Base-by-base conservation (phyloP, 1,140 invertebrate genomes). In the Neuroterus valhalla region DNA sequence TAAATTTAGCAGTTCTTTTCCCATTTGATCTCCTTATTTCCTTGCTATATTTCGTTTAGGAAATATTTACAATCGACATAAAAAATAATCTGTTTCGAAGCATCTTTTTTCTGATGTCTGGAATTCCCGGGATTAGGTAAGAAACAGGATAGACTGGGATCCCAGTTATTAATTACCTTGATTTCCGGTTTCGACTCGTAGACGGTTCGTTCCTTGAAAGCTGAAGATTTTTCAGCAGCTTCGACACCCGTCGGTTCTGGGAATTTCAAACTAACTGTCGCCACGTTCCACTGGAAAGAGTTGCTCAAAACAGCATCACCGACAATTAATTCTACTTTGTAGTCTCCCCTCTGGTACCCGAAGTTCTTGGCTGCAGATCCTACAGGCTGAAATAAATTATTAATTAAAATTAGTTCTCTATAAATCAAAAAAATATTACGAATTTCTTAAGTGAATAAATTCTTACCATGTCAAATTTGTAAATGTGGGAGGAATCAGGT, bases 301-400 rank as follows among this genome's bases (percentile, higher is more conserved):
- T 98, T 98, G 66, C 95, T 94, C 45, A 98, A 92, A 4, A 97
- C 92, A 71, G 96, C 93, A 92, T 99, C 98, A 23, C 98, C 98
- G 73, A 99, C 90, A 74, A 98, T 95, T 45, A 99, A 85, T 81
- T 96, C 94, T 52, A 99, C 88, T 73, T 93, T 92, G 89, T 98
- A 98, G 38, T 91, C 87, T 52, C 97, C 98, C 72, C 94, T 96
- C 19, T 93, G 87, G 76, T 93, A 91, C 45, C 91, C 92, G 84
- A 99, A 96, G 82, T 97, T 96, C 82, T 94, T 94, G n/a, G 93
- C 94, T 81, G 94, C 93, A 46, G 92, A 90, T 62, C 94, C 94
- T 44, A 98, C 92, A 88, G 98, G 96, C 96, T 96, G 15, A 81
- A 67, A 52, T 74, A 85, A 48, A 89, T 90, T 69, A 72, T 74